A percentile compares a stretch with the other conserved stretches of the same genome.
phyloP scores from a whole-genome alignment of 2,797 vertebrate species.

The Cetoscarus ocellatus region DNA sequence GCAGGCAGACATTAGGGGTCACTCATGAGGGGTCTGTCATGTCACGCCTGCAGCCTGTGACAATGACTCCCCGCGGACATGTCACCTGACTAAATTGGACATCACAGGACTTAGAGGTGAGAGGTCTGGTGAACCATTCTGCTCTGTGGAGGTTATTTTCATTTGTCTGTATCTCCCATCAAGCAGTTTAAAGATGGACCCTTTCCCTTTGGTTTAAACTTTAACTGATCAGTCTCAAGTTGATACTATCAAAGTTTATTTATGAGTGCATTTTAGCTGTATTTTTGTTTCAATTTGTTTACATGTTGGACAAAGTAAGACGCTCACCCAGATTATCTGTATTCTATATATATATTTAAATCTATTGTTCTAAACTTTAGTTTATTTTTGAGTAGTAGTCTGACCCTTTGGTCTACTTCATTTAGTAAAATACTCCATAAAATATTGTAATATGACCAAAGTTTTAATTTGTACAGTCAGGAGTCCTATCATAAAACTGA shows the following conservation, averaged over 20 bases:
- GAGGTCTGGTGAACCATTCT: slow-evolving; percentile 1
- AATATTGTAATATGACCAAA: no score
- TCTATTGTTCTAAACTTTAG: no score
- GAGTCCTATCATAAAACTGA: no score
- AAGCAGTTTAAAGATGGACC: not conserved
- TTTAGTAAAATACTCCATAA: no score
- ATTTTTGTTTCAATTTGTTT: not conserved
- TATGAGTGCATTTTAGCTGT: not conserved
- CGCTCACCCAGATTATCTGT: no score
- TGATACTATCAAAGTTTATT: not conserved
- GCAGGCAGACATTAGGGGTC: slow-evolving; percentile 3
- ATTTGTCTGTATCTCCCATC: not conserved
- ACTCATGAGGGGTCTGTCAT: not conserved
- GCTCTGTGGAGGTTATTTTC: not conserved
- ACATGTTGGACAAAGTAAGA: not conserved
- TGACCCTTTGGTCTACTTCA: no score
- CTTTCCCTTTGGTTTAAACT: not conserved
- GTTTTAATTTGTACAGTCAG: no score
- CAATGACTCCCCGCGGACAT: slow-evolving; percentile 3
- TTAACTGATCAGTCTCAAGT: not conserved
- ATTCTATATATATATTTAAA: no score
- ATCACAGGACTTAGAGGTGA: not conserved
- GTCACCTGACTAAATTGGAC: slow-evolving; percentile 9
- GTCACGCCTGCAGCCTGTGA: slow-evolving; percentile 14
- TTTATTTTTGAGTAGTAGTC: no score